A percentile compares a stretch with the other conserved stretches of the same genome.
Evolutionary conservation across 2,113 vertebrate genomes (phyloP).

Genomic region (Cricetomys ansorgei): DNA sequence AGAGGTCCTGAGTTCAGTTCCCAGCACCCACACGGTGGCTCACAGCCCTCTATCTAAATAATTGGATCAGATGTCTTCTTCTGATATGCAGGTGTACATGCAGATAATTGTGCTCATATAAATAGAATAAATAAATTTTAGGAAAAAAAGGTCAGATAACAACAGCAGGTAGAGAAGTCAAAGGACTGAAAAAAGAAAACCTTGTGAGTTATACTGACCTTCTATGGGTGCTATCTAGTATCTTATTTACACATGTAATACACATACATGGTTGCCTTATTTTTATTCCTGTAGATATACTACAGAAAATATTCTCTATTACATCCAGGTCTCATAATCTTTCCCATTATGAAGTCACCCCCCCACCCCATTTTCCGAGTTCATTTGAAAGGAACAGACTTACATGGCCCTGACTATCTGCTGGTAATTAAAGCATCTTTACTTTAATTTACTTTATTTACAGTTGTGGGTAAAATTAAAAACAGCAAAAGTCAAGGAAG

Average conservation of each 20-base stretch:
- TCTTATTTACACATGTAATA: not conserved
- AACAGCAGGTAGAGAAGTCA: not conserved
- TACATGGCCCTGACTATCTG: not conserved
- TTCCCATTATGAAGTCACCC: not conserved
- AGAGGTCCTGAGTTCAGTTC: no score
- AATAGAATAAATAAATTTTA: no score
- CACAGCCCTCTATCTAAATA: no score
- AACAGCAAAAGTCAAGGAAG: not conserved
- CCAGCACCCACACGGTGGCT: no score
- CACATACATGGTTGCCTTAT: not conserved
- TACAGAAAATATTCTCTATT: not conserved
- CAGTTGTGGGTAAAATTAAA: not conserved
- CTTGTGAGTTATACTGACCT: not conserved
- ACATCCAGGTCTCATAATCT: not conserved
- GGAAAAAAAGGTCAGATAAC: not conserved
- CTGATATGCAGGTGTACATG: no score
- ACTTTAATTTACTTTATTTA: not conserved
- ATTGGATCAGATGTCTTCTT: no score
- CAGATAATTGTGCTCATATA: no score
- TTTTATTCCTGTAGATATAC: not conserved
- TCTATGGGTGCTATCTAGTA: not conserved
- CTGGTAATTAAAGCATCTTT: conserved; percentile 24
- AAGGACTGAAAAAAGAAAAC: not conserved
- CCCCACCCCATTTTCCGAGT: not conserved
- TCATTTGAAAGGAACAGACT: conserved; percentile 7